A percentile compares a stretch with the other conserved stretches of the same genome.
Evolutionary conservation across 2,113 vertebrate species (phyloP).

Genomic region (Camelus dromedarius): DNA sequence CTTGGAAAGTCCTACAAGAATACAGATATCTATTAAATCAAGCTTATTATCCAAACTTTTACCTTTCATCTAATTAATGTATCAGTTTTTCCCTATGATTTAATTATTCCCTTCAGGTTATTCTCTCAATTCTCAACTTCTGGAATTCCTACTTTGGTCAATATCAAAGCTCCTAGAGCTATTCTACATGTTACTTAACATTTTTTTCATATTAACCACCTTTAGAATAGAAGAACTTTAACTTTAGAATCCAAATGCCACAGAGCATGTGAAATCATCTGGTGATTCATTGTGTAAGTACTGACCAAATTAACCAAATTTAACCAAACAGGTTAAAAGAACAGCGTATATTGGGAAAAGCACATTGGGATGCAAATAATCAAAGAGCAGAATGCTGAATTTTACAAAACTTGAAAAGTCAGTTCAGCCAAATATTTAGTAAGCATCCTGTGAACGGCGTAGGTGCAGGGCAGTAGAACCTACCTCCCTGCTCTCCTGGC

Average conservation of each 20-base stretch:
- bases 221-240: conserved; percentile 4
- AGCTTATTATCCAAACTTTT: background rate
- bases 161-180: background rate
- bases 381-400: background rate
- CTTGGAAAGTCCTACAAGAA: background rate
- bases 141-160: background rate
- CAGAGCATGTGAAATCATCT: background rate
- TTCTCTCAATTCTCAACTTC: background rate
- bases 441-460: background rate
- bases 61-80: background rate
- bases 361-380: background rate
- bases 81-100: background rate
- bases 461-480: background rate
- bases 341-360: background rate
- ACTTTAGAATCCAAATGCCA: background rate
- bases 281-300: background rate
- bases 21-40: background rate
- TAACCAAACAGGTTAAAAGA: background rate
- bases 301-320: background rate
- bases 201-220: background rate
- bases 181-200: background rate
- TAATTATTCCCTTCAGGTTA: background rate
- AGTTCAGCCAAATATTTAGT: background rate
- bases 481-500: background rate
- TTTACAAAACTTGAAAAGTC: conserved; percentile 10